A percentile compares a stretch with the other conserved stretches of the same genome.
phyloP scores from a whole-genome alignment of 2,888 invertebrate genomes.

The Scaptomyza caliginosa region DNA sequence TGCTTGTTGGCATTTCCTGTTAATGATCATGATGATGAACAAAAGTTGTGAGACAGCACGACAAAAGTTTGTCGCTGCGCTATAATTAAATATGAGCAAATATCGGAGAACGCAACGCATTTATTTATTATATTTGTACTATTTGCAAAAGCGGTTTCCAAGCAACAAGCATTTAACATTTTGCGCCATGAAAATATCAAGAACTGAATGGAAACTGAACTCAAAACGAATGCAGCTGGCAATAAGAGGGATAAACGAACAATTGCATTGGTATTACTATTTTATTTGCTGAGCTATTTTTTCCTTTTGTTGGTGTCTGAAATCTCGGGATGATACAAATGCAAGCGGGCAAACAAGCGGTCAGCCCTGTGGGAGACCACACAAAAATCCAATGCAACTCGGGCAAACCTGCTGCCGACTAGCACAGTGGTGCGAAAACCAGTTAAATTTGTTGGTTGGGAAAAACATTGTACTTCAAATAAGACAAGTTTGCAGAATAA shows the following conservation, averaged over 20 bases:
- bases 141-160: constrained; percentile 16
- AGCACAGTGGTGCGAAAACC: not conserved
- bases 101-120: constrained; percentile 10
- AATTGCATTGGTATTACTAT: constrained; percentile 18
- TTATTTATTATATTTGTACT: constrained; percentile 15
- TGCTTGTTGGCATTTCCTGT: constrained; percentile 39
- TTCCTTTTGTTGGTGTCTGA: constrained; percentile 6
- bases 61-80: constrained; percentile 38
- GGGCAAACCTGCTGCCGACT: constrained; percentile 16
- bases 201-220: not conserved
- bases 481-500: too few relatives aligned
- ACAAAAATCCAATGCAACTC: constrained; percentile 21
- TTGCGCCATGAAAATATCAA: constrained; percentile 13
- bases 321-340: constrained; percentile 29
- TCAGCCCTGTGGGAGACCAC: constrained; percentile 34
- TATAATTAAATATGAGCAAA: constrained; percentile 13
- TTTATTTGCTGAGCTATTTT: constrained; percentile 22
- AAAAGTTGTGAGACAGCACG: constrained; percentile 34
- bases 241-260: constrained; percentile 12
- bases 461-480: too few relatives aligned
- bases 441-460: too few relatives aligned
- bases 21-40: constrained; percentile 43
- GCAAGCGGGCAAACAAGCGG: constrained; percentile 31
- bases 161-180: constrained; percentile 36
- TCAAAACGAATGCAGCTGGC: constrained; percentile 5